phyloP scores from a whole-genome alignment of 2,797 vertebrate genomes.

The Lutjanus argentimaculatus region DNA sequence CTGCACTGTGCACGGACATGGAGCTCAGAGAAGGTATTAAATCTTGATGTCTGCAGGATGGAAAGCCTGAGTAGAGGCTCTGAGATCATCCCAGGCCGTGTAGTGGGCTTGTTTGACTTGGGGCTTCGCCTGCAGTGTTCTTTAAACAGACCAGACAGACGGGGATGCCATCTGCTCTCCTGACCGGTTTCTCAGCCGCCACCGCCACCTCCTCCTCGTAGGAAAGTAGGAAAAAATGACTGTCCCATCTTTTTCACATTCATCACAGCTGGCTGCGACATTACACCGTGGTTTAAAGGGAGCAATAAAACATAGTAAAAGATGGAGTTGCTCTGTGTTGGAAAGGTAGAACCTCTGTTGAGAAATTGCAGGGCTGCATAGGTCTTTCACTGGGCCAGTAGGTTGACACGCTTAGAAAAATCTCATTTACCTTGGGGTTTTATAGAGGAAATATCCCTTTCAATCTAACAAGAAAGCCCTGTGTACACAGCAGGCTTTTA shows the following conservation, averaged over 20 bases:
- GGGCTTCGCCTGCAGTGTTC: conserved; percentile 64
- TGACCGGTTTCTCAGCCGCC: conserved; percentile 51
- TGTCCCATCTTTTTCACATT: conserved; percentile 42
- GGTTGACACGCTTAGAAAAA: conserved; percentile 17
- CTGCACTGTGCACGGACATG: not conserved
- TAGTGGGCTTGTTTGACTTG: conserved; percentile 63
- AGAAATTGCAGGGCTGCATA: not conserved
- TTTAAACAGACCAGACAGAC: conserved; percentile 74
- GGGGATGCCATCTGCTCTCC: conserved; percentile 71
- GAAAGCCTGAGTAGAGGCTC: conserved; percentile 34
- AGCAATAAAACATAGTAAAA: conserved; percentile 24
- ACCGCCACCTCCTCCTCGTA: conserved; percentile 24
- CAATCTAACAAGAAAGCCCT: not conserved
- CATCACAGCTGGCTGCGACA: conserved; percentile 57
- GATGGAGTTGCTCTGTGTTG: not conserved
- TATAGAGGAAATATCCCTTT: conserved; percentile 12
- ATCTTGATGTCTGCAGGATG: conserved; percentile 25
- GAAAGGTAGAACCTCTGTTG: not conserved
- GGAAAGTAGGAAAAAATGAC: conserved; percentile 37
- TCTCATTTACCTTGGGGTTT: conserved; percentile 30
- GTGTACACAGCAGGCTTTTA: not conserved
- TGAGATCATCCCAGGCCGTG: conserved; percentile 50
- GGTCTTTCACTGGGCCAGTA: not conserved
- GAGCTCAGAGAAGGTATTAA: conserved; percentile 14
- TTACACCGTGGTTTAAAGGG: conserved; percentile 18